Base-by-base conservation (phyloP, 2,113 vertebrate genomes). In the Sterrhoptilus dennistouni region DNA sequence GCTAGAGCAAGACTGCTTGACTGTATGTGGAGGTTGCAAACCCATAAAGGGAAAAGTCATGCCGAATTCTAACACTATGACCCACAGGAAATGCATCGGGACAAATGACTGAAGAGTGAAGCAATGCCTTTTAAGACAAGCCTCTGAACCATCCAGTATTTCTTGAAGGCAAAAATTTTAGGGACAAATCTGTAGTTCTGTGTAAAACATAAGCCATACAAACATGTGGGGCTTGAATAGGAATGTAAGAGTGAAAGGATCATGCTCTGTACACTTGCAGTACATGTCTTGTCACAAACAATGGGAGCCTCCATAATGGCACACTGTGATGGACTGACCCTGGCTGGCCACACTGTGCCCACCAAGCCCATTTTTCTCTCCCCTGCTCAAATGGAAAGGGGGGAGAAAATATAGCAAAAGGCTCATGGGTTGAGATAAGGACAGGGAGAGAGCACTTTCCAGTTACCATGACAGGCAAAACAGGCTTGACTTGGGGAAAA, bases 31-130 rank as follows among this genome's bases (percentile, higher is more conserved):
- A 71, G 7, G 18, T 68, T 90, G n/a, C 49, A 71, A 57, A 72
- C 10, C 29, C 47, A n/a, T 78, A 35, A 91, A 74, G 12, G 33
- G 52, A 61, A 61, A 66, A 44, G 31, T 31, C 80, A 9, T 61
- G 31, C n/a, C 65, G 20, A 72, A 1, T 56, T 66, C n/a, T 57
- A 60, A 29, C 10, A 52, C 23, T 20, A 8, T 27, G 59, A 78
- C 19, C n/a, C 38, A 49, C 38, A 42, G 60, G 53, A 82, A 76
- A 52, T 3, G 2, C 40, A 28, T 49, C 0, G 0, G 64, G 65
- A 59, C 52, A 36, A 40, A 36, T 25, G 45, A 83, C n/a, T 69
- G 49, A 83, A 44, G 8, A 83, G 44, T 19, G 65, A 78, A 42
- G 47, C n/a, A 49, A 1, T 49, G 16, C 50, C 38, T 49, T 57